Conservation (phyloP, 30 jellyfish, hydroid and myxozoan genomes). For the Sanderia malayensis region DNA sequence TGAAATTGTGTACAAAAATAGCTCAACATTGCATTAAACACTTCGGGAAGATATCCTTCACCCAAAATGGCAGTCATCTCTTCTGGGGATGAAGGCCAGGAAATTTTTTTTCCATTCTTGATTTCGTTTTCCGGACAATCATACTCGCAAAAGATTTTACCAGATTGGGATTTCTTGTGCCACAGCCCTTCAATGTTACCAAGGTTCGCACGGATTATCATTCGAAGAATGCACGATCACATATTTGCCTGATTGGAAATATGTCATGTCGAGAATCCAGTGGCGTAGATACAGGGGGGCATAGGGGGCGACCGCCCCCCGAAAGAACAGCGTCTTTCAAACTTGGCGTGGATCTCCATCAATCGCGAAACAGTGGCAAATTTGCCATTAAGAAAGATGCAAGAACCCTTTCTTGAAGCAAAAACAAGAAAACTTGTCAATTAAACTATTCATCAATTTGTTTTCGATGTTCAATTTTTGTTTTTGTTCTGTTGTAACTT, state of each 20-base stretch:
- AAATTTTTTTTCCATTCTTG: constrained; percentile 7
- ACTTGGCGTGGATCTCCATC: too few species aligned
- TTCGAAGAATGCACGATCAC: constrained; percentile 20
- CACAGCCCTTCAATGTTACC: constrained; percentile 24
- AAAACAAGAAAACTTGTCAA: too few species aligned
- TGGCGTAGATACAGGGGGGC: too few species aligned
- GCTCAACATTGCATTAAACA: neutral
- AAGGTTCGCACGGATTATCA: constrained; percentile 11
- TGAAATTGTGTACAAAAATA: neutral
- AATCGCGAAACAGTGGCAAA: too few species aligned
- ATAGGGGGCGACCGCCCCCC: too few species aligned
- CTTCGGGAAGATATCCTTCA: constrained; percentile 13
- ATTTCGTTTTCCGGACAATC: constrained; percentile 11
- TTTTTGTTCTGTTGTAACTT: too few species aligned
- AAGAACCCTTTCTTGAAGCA: too few species aligned
- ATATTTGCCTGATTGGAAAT: constrained; percentile 19
- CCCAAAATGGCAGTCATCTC: constrained; percentile 12
- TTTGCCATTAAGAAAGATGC: too few species aligned
- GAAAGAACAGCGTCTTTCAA: too few species aligned
- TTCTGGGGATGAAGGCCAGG: constrained; percentile 25
- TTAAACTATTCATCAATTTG: too few species aligned
- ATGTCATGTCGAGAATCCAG: too few species aligned
- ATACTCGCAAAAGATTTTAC: constrained; percentile 22
- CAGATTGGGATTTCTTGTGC: neutral
- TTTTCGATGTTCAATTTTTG: too few species aligned